phyloP scores from a whole-genome alignment of 1,140 invertebrate species.

The Ladona fulva region DNA sequence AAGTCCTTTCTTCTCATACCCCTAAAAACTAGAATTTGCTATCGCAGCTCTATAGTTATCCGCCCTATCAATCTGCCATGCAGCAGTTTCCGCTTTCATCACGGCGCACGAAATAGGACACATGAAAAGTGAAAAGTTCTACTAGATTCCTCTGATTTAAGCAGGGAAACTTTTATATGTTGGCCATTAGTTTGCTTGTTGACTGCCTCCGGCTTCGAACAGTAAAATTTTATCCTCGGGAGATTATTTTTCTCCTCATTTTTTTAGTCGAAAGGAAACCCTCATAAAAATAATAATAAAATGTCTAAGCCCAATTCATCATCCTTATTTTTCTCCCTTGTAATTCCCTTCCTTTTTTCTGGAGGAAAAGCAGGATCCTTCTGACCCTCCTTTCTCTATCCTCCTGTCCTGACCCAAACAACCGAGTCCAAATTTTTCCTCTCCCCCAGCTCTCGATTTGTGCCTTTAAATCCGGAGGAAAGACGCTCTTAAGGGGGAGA shows the following conservation, averaged over 20 bases:
- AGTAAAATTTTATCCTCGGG: neutral
- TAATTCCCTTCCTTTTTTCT: neutral
- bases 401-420: neutral
- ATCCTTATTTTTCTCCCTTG: conserved; percentile 1
- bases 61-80: no score
- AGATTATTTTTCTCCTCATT: neutral
- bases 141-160: no score
- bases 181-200: neutral
- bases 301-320: neutral
- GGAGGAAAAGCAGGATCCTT: neutral
- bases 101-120: no score
- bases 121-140: no score
- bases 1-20: no score
- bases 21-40: no score
- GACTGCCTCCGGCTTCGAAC: neutral
- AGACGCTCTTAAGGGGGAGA: no score
- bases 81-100: no score
- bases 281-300: neutral
- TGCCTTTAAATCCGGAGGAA: neutral
- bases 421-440: neutral
- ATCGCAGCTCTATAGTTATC: no score
- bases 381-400: neutral
- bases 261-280: no score
- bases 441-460: neutral
- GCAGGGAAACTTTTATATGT: no score